phyloP scores from a whole-genome alignment of 2,888 invertebrate genomes.

The Shargacucullia verbasci region DNA sequence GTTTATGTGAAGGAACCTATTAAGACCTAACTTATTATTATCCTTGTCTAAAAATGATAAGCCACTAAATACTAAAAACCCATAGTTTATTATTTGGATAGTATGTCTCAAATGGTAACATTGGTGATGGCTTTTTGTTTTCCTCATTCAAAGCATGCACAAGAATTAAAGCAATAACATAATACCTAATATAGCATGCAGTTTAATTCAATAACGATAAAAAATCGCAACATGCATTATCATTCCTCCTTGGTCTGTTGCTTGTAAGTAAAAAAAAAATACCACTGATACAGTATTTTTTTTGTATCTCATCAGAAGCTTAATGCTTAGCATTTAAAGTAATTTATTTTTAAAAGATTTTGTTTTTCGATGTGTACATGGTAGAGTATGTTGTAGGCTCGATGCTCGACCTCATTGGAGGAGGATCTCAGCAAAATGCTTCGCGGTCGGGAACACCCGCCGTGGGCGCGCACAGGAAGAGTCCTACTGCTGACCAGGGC shows the following conservation, averaged over 20 bases:
- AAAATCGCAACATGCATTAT: constrained; percentile 83
- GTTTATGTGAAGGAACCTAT: no score
- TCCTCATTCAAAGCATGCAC: constrained; percentile 6
- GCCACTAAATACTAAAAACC: background rate
- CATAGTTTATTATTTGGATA: background rate
- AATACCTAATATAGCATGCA: constrained; percentile 20
- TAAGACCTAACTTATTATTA: no score
- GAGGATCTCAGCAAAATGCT: constrained; percentile 85
- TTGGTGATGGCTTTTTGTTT: constrained; percentile 14
- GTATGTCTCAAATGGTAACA: background rate
- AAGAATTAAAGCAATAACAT: constrained; percentile 15
- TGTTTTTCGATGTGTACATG: constrained; percentile 17
- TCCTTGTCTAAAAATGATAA: no score
- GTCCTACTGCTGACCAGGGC: constrained; percentile 95
- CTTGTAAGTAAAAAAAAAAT: constrained; percentile 65
- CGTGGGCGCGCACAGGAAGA: constrained; percentile 92
- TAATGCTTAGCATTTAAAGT: constrained; percentile 28
- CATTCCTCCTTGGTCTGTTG: constrained; percentile 83
- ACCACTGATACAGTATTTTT: constrained; percentile 11
- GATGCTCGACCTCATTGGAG: constrained; percentile 92
- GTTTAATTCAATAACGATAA: constrained; percentile 38
- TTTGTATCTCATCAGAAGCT: constrained; percentile 44
- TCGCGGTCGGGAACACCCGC: constrained; percentile 96
- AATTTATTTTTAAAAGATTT: background rate
- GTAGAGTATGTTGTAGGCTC: constrained; percentile 71